Evolutionary conservation across 2,888 invertebrate species (phyloP).

Genomic region (Stenchaetothrips biformis): DNA sequence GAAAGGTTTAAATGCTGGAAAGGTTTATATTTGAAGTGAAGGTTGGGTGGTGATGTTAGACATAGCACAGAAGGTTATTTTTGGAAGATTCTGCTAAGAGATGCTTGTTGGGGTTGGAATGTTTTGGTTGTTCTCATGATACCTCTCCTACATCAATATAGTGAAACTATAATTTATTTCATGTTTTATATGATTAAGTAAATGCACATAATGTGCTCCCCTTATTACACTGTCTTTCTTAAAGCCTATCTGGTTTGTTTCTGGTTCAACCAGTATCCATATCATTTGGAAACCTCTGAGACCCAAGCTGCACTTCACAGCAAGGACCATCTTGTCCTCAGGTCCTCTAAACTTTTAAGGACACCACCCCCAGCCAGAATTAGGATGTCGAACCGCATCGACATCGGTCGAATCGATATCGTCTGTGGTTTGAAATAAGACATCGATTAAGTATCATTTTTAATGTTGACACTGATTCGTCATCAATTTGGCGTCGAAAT

Average conservation of each 20-base stretch:
- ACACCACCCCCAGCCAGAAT: too few species aligned
- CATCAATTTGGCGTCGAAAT: too few species aligned
- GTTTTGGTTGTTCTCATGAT: conserved; percentile 9
- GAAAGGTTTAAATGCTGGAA: conserved; percentile 18
- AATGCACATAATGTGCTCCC: conserved; percentile 20
- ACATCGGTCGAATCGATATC: too few species aligned
- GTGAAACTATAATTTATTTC: conserved; percentile 11
- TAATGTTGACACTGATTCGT: too few species aligned
- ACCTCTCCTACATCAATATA: neutral
- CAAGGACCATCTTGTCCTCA: too few species aligned
- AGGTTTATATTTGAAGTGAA: conserved; percentile 11
- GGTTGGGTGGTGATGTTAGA: conserved; percentile 2
- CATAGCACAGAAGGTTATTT: conserved; percentile 15
- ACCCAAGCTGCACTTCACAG: too few species aligned
- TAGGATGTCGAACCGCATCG: too few species aligned
- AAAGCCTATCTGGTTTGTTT: neutral
- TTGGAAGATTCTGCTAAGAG: conserved; percentile 24
- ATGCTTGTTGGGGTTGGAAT: conserved; percentile 22
- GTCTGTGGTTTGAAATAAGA: too few species aligned
- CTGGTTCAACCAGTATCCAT: neutral
- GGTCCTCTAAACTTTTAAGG: too few species aligned
- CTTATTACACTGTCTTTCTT: neutral
- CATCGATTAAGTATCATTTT: too few species aligned
- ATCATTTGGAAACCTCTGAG: neutral
- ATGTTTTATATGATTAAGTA: conserved; percentile 5